phyloP scores from a whole-genome alignment of 1,140 invertebrate genomes.

The Bursaphelenchus mucronatus region DNA sequence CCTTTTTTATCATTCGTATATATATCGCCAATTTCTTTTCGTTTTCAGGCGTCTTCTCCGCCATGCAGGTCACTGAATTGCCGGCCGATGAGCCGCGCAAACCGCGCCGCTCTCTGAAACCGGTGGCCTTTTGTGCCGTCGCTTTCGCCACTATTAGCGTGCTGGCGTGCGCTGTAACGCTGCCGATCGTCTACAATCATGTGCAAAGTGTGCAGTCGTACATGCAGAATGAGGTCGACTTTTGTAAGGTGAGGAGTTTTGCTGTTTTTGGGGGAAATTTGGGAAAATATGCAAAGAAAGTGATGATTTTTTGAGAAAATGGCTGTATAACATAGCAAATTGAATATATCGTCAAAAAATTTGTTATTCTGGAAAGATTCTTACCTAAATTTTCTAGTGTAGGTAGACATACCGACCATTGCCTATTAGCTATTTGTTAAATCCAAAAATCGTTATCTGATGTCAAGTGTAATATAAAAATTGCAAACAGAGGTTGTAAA shows the following conservation, averaged over 20 bases:
- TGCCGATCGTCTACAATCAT: conserved; percentile 59
- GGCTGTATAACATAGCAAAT: background rate
- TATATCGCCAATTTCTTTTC: no score
- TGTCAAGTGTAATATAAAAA: background rate
- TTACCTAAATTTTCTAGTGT: no score
- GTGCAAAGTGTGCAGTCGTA: conserved; percentile 59
- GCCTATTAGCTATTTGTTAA: no score
- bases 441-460: background rate
- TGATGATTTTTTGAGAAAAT: background rate
- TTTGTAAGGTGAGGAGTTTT: conserved; percentile 52
- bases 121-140: conserved; percentile 53
- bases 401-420: no score
- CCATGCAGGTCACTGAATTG: conserved; percentile 15
- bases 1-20: no score
- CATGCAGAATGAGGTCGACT: conserved; percentile 61
- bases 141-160: conserved; percentile 59
- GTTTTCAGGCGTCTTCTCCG: background rate
- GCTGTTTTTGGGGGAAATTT: background rate
- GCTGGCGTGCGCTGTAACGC: conserved; percentile 53
- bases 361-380: background rate
- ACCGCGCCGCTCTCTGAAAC: conserved; percentile 45
- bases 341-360: conserved; percentile 1
- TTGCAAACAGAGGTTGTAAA: background rate
- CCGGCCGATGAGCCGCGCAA: conserved; percentile 6
- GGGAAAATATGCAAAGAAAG: background rate